Conservation (phyloP, 1,140 invertebrate genomes). For the Anoplolepis gracilipes region DNA sequence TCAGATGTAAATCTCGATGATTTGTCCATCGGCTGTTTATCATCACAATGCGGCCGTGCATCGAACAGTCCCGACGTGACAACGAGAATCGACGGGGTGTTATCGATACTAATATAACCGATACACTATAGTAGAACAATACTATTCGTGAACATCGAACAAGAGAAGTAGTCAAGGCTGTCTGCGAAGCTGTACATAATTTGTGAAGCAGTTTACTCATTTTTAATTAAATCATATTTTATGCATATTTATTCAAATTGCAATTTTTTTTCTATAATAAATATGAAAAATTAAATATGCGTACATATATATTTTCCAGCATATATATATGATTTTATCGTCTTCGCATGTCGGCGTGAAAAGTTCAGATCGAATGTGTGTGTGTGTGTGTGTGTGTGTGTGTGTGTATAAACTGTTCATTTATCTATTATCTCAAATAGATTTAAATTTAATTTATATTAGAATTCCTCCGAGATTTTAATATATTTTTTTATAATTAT, state of each 20-base stretch:
- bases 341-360: not conserved
- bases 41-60: constrained; percentile 62
- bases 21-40: constrained; percentile 75
- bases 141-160: not conserved
- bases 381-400: too few relatives aligned
- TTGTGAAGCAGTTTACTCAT: not conserved
- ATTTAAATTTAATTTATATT: not conserved
- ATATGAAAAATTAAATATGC: not conserved
- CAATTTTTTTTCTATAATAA: not conserved
- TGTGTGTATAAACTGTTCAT: not conserved
- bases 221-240: not conserved
- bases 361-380: not conserved
- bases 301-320: not conserved
- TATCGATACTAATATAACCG: constrained; percentile 46
- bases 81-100: constrained; percentile 56
- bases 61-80: constrained; percentile 58
- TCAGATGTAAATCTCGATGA: constrained; percentile 71
- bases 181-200: not conserved
- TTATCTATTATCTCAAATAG: not conserved
- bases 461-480: not conserved
- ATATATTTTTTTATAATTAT: not conserved
- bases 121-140: not conserved
- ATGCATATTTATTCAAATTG: not conserved
- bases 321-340: not conserved
- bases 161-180: not conserved